Base-by-base conservation (phyloP, 2,797 vertebrate genomes). In the Lithobates pipiens region DNA sequence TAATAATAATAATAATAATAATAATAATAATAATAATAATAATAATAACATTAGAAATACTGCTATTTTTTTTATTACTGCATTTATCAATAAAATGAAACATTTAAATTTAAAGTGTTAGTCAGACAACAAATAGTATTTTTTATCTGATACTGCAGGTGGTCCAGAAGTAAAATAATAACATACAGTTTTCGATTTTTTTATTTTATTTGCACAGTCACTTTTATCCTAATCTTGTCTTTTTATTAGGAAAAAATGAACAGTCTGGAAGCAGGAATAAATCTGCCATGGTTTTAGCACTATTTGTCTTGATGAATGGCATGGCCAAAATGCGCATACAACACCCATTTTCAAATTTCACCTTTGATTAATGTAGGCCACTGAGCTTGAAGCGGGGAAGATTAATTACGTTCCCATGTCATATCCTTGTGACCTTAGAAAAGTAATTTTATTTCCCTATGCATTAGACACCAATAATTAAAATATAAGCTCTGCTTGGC, bases 381-480 rank as follows among this genome's bases (percentile, higher is more conserved):
- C 34, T 44, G 80, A 82, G 80, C 70, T 82, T 82, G 80, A 65
- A 74, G 80, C 70, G 36, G 50, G 54, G 80, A 82, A 82, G 80
- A 82, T 82, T 82, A 82, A 82, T 82, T 82, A 82, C 54, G 50
- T 42, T 82, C 80, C 80, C 72, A 82, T 82, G 80, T 82, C 80
- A 82, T 82, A 82, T 83, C 72, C 81, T 27, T 83, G 72, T 83
- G 81, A 83, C 81, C 81, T 83, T 83, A 76, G 72, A 76, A 67
- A 83, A 83, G 81, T 76, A 75, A 83, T 76, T 76, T 83, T 83
- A 83, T 83, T 76, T 83, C 81, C 81, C 81, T 75, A 76, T 83
- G 81, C 57, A 75, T 83, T 68, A 76, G 81, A 76, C 42, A 68
- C 81, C 81, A 74, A 83, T 75, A 83, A 83, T 76, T 83, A 83